A percentile compares a stretch with the other conserved stretches of the same genome.
Conservation (phyloP, 2,797 vertebrate genomes). For the Notolabrus celidotus region DNA sequence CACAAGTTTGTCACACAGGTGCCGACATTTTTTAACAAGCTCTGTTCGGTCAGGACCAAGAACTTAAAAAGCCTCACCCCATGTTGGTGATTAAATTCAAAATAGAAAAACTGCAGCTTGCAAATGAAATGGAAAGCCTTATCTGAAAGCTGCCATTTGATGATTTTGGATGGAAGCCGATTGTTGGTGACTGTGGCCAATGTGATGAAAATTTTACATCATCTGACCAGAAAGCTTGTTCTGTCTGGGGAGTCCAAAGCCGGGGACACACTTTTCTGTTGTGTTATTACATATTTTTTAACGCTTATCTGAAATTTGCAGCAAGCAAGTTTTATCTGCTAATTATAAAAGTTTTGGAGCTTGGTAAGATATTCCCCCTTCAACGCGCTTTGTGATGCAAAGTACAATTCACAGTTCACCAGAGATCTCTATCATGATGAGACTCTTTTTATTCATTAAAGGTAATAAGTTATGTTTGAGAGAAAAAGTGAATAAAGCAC, state of each 20-base stretch:
- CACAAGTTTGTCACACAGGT: background rate
- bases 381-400: no score
- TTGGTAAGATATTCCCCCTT: no score
- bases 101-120: conserved; percentile 12
- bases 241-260: background rate
- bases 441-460: no score
- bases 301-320: background rate
- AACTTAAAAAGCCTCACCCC: background rate
- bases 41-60: background rate
- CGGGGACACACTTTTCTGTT: background rate
- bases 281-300: background rate
- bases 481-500: no score
- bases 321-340: background rate
- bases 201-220: conserved; percentile 14
- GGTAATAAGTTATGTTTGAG: no score
- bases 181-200: background rate
- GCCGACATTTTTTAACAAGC: conserved; percentile 20
- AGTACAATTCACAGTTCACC: no score
- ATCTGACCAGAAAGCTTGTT: background rate
- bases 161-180: background rate
- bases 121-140: conserved; percentile 32
- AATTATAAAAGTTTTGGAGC: no score
- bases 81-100: conserved; percentile 19
- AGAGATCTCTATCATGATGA: no score
- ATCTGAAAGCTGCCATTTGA: conserved; percentile 2